Evolutionary conservation across 2,797 vertebrate genomes (phyloP), one percentile per base, ranked within the genome.

Genomic region (Alauda arvensis): DNA sequence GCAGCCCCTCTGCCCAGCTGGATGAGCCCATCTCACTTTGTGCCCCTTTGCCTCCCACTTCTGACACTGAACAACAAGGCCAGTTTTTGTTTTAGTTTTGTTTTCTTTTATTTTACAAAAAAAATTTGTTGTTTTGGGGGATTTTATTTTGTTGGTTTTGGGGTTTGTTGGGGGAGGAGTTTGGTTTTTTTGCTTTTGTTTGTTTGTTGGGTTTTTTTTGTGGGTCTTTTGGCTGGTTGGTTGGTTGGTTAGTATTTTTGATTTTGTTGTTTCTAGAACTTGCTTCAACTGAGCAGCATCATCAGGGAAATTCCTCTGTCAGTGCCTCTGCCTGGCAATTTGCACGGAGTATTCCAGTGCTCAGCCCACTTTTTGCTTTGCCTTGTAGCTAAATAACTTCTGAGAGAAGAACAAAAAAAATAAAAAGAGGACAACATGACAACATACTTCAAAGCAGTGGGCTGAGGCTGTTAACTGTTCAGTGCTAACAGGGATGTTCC

Each of bases 361-460:
- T 85, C 80, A 62, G 51, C 43, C 77, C 87, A 43, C 59, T 89
- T 77, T 90, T 72, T 43, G 67, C 45, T 85, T 85, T 89, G 77
- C 77, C 67, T 83, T 59, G 25, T 56, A 83, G 67, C 70, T 81
- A 85, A 83, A 83, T 52, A 83, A 33, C 79, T 87, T 89, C 83
- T 66, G 60, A 60, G 51, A 71, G 66, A 51, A 82, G 29, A 29
- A 16, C 40, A 69, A 10, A 52, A 40, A 43, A 55, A 60, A 53
- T n/a, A n/a, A 37, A 37, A 37, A 10, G 62, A 67, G n/a, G 45
- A 56, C 71, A 86, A 61, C 62, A 13, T 26, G 33, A 79, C 53
- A 70, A 51, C 29, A 39, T 8, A 65, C 69, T 92, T 87, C 88
- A 79, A 71, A 94, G 84, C 65, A 90, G 55, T 59, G 66, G 72